Conservation (phyloP, 2,113 vertebrate species). For the Python bivittatus region DNA sequence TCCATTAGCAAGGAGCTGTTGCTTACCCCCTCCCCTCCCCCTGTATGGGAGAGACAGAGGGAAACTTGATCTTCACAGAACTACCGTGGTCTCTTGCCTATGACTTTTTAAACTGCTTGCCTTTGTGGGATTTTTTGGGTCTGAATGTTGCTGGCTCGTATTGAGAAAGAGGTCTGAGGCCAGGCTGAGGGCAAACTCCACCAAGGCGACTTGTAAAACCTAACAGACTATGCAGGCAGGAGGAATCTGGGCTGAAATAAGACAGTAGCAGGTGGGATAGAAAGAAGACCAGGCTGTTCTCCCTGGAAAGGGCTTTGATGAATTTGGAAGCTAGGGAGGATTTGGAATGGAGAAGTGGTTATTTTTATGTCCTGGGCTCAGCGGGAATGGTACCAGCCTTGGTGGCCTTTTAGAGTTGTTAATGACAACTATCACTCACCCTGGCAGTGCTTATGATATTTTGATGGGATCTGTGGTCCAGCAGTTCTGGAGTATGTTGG, state of each 20-base stretch:
- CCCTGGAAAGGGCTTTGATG: neutral
- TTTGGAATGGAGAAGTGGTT: too few relatives aligned
- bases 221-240: neutral
- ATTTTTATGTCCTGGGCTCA: neutral
- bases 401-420: too few relatives aligned
- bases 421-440: too few relatives aligned
- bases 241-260: too few relatives aligned
- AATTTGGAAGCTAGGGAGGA: too few relatives aligned
- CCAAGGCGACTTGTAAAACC: neutral
- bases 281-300: neutral
- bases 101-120: conserved; percentile 3
- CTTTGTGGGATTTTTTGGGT: neutral
- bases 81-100: neutral
- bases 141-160: neutral
- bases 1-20: neutral
- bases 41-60: neutral
- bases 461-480: too few relatives aligned
- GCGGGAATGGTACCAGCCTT: too few relatives aligned
- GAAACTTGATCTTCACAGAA: conserved; percentile 18
- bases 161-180: neutral
- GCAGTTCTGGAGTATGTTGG: too few relatives aligned
- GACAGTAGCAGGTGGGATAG: neutral
- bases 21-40: neutral
- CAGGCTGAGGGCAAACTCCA: neutral
- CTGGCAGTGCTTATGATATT: too few relatives aligned